Evolutionary conservation across 2,888 invertebrate species (phyloP).

Genomic region (Caenorhabditis sinica): DNA sequence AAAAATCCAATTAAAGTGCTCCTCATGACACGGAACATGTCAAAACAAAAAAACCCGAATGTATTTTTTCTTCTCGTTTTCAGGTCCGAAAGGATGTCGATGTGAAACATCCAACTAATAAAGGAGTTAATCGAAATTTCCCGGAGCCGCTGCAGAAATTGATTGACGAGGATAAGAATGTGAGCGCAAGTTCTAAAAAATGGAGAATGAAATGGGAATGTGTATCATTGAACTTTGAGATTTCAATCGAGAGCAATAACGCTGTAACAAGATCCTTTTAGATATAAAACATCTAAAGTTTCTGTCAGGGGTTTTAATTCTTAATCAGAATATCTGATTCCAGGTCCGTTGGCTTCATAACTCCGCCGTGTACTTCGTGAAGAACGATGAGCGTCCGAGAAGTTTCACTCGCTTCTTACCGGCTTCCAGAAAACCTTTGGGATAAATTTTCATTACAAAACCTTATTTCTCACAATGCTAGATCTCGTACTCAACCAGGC

Average conservation of each 20-base stretch:
- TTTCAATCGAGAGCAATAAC: neutral
- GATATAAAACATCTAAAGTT: no score
- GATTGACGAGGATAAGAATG: slow-evolving; percentile 57
- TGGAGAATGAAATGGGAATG: neutral
- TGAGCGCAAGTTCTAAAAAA: slow-evolving; percentile 1
- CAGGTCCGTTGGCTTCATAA: slow-evolving; percentile 62
- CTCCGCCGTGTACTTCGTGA: slow-evolving; percentile 49
- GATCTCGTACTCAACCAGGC: slow-evolving; percentile 16
- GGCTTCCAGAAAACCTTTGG: slow-evolving; percentile 60
- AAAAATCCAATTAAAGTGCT: slow-evolving; percentile 61
- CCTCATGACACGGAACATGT: slow-evolving; percentile 20
- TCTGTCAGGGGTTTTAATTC: no score
- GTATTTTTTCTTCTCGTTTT: slow-evolving; percentile 36
- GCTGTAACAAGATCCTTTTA: no score
- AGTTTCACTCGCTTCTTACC: slow-evolving; percentile 76
- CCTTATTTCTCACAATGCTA: neutral
- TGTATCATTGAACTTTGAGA: no score
- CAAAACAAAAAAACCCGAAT: slow-evolving; percentile 41
- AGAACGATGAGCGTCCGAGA: slow-evolving; percentile 55
- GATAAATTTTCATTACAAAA: neutral
- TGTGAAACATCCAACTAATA: slow-evolving; percentile 80
- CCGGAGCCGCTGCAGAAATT: slow-evolving; percentile 68
- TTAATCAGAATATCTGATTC: slow-evolving; percentile 4
- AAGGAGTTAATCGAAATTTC: slow-evolving; percentile 79
- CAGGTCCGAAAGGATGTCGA: slow-evolving; percentile 79